Conservation (phyloP, 2,888 invertebrate species). For the Teleogryllus oceanicus region DNA sequence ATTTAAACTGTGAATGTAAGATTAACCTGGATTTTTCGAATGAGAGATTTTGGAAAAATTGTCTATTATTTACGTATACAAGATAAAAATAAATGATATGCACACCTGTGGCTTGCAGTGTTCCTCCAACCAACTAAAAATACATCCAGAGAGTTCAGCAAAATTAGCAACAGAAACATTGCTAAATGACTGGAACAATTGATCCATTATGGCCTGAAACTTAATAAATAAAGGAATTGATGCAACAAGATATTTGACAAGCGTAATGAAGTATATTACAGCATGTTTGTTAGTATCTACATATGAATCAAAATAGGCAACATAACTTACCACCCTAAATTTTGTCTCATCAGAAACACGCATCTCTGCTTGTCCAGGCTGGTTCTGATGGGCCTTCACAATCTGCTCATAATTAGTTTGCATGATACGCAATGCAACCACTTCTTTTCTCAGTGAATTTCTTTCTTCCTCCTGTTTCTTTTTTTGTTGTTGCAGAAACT, state of each 20-base stretch:
- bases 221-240: constrained; percentile 46
- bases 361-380: constrained; percentile 82
- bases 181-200: constrained; percentile 85
- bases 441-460: constrained; percentile 83
- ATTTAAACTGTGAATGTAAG: too few species aligned
- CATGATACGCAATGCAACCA: constrained; percentile 88
- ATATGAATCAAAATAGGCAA: not conserved
- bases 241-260: too few species aligned
- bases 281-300: too few species aligned
- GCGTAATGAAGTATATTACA: too few species aligned
- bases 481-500: constrained; percentile 86
- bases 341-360: constrained; percentile 92
- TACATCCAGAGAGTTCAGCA: constrained; percentile 87
- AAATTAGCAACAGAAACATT: constrained; percentile 80
- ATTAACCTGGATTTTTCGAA: too few species aligned
- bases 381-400: constrained; percentile 90
- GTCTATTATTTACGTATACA: too few species aligned
- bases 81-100: not conserved
- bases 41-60: too few species aligned
- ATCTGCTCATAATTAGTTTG: constrained; percentile 95
- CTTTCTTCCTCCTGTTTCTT: constrained; percentile 94
- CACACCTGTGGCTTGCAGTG: constrained; percentile 86
- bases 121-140: constrained; percentile 96
- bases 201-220: constrained; percentile 95
- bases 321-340: constrained; percentile 83